phyloP scores from a whole-genome alignment of 1,140 invertebrate species.

The Drosophila melanogaster region DNA sequence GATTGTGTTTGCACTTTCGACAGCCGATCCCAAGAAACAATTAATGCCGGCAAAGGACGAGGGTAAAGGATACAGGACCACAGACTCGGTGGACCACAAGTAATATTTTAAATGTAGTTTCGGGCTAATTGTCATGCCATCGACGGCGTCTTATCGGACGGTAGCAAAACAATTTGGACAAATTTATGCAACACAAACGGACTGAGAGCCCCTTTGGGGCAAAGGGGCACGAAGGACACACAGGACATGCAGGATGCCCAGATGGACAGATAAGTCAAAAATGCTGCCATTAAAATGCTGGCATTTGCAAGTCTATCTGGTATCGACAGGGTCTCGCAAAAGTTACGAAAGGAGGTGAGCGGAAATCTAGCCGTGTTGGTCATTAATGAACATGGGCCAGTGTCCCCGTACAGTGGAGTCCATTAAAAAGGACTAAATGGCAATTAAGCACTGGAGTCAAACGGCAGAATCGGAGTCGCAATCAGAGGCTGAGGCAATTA shows the following conservation, averaged over 20 bases:
- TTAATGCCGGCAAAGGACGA: slow-evolving; percentile 42
- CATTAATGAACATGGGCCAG: slow-evolving; percentile 63
- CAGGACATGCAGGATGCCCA: slow-evolving; percentile 27
- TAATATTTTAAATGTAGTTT: slow-evolving; percentile 67
- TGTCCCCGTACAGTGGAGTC: slow-evolving; percentile 58
- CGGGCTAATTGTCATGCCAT: slow-evolving; percentile 78
- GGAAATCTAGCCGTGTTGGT: slow-evolving; percentile 70
- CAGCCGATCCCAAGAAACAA: slow-evolving; percentile 65
- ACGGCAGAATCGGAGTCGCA: slow-evolving; percentile 1
- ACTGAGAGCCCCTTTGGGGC: slow-evolving; percentile 12
- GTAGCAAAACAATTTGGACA: slow-evolving; percentile 69
- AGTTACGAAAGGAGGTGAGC: slow-evolving; percentile 63
- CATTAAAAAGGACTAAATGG: slow-evolving; percentile 83
- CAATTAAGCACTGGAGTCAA: slow-evolving; percentile 77
- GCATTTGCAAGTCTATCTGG: slow-evolving; percentile 77
- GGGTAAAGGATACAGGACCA: neutral
- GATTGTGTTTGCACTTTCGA: slow-evolving; percentile 65
- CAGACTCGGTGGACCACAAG: slow-evolving; percentile 14
- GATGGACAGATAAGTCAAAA: slow-evolving; percentile 66
- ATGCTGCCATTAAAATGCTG: slow-evolving; percentile 76
- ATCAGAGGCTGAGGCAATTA: slow-evolving; percentile 54
- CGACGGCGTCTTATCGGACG: slow-evolving; percentile 70
- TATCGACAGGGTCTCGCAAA: slow-evolving; percentile 28
- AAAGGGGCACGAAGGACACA: slow-evolving; percentile 30
- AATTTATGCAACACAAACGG: slow-evolving; percentile 74